Percentiles rank a stretch among this genome's conserved stretches.
These are phyloP conservation scores for Gerris buenoi DNA, from an alignment of 1,140 invertebrate species.

Conservation along the genomic window DNA sequence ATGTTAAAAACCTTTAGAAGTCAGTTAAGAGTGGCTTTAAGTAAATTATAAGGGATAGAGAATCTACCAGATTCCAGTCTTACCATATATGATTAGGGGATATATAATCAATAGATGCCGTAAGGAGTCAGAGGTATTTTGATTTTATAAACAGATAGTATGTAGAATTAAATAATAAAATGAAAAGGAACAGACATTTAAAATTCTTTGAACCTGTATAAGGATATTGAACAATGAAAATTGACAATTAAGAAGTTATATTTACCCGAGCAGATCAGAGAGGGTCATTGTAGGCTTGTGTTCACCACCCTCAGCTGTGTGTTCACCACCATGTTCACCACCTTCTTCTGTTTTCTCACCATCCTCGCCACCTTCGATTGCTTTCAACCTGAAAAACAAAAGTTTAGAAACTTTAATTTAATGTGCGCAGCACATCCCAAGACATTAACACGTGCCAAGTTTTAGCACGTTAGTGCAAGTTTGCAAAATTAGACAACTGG, in stretches of 20 bases:
- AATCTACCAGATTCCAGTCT: neutral
- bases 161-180: too few relatives aligned
- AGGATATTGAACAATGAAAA: neutral
- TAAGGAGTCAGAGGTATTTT: neutral
- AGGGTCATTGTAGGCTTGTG: slow-evolving; percentile 40
- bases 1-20: too few relatives aligned
- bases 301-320: slow-evolving; percentile 32
- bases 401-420: too few relatives aligned
- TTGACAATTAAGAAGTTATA: neutral
- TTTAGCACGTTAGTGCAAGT: too few relatives aligned
- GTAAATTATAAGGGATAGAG: too few relatives aligned
- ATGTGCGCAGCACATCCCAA: too few relatives aligned
- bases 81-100: neutral
- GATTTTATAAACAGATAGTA: neutral
- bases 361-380: slow-evolving; percentile 39
- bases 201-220: neutral
- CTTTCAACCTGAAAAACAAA: slow-evolving; percentile 10
- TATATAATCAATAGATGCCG: neutral
- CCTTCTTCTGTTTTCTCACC: slow-evolving; percentile 35
- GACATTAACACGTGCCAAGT: too few relatives aligned
- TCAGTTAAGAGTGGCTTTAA: too few relatives aligned
- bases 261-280: slow-evolving; percentile 56
- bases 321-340: slow-evolving; percentile 34
- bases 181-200: neutral
- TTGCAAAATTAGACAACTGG: too few relatives aligned